phyloP scores from a whole-genome alignment of 2,888 invertebrate species.

The Eupithecia centaureata region DNA sequence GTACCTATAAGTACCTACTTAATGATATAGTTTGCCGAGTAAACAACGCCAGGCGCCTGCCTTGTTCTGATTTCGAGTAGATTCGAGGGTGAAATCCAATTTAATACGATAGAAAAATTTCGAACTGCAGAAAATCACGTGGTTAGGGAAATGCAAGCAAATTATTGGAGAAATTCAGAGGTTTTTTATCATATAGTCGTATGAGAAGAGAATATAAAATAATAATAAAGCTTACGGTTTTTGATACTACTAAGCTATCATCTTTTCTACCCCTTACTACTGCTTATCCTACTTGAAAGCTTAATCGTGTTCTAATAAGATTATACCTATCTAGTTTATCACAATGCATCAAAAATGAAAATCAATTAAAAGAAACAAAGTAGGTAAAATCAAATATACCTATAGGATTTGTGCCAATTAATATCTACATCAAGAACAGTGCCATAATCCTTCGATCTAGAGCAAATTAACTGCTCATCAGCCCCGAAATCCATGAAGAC shows the following conservation, averaged over 20 bases:
- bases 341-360: too few species aligned
- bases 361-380: too few species aligned
- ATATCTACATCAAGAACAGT: not conserved
- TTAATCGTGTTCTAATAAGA: not conserved
- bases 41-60: conserved; percentile 36
- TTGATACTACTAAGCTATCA: not conserved
- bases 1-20: too few species aligned
- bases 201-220: too few species aligned
- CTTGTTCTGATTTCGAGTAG: conserved; percentile 34
- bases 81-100: conserved; percentile 1
- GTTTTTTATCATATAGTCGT: not conserved
- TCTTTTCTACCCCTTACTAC: not conserved
- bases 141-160: not conserved
- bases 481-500: conserved; percentile 5
- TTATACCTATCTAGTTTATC: too few species aligned
- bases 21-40: conserved; percentile 39
- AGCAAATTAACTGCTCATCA: conserved; percentile 9
- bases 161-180: not conserved
- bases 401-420: not conserved
- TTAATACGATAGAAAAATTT: not conserved
- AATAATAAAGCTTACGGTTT: not conserved
- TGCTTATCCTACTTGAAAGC: not conserved
- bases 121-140: not conserved
- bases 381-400: too few species aligned
- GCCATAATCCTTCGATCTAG: not conserved